Conservation (phyloP, 2,888 invertebrate species). For the Cephus runcator region DNA sequence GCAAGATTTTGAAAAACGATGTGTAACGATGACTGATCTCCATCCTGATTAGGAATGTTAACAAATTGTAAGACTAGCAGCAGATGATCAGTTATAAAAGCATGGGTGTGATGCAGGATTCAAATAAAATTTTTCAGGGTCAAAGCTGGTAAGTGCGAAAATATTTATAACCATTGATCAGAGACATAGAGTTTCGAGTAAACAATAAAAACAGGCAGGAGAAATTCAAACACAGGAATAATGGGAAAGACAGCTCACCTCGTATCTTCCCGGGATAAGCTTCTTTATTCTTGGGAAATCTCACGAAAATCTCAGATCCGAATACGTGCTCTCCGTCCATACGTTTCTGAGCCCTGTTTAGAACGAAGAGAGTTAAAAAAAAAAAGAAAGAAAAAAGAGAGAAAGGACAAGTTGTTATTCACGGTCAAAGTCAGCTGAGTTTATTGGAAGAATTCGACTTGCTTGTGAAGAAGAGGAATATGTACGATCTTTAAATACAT, state of each 20-base stretch:
- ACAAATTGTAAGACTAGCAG: background rate
- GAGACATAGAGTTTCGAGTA: background rate
- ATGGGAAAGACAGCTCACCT: constrained; percentile 41
- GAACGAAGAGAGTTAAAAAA: constrained; percentile 26
- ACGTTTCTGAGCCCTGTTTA: constrained; percentile 80
- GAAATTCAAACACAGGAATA: background rate
- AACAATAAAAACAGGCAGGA: background rate
- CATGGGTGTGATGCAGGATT: background rate
- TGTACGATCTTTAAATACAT: constrained; percentile 23
- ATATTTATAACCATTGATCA: background rate
- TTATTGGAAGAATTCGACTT: background rate
- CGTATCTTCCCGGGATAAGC: constrained; percentile 42
- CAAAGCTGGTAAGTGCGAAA: background rate
- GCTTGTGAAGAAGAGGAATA: background rate
- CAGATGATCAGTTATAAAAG: background rate
- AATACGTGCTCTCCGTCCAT: constrained; percentile 88
- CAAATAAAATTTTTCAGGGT: background rate
- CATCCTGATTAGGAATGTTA: background rate
- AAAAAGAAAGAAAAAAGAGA: constrained; percentile 21
- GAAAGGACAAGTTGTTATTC: background rate
- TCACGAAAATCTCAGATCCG: constrained; percentile 77
- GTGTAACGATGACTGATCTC: background rate
- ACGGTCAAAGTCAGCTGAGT: background rate
- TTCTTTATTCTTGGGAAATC: constrained; percentile 60
- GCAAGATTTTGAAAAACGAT: constrained; percentile 5